Base-by-base conservation (phyloP, 2,888 invertebrate species). In the Elysia crispata region DNA sequence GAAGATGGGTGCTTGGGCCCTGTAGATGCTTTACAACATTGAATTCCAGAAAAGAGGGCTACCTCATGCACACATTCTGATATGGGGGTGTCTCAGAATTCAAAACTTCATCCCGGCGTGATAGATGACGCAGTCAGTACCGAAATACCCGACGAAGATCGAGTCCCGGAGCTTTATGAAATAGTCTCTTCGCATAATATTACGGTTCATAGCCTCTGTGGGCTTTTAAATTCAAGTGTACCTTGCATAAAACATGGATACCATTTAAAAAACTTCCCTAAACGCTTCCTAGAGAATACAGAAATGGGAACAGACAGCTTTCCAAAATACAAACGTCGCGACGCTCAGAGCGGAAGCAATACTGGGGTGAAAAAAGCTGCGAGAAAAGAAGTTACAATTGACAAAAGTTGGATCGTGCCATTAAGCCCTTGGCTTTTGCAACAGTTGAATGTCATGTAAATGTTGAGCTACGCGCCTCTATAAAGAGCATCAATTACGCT, bases 391-490 rank as follows among this genome's bases (percentile, higher is more conserved):
- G 62, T 57, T 54, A n/a, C 57, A 11, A 20, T 77, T 8, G 81
- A 81, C 75, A 78, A 78, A 23, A 30, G 77, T 0, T 60, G 60
- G 15, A 23, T 81, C n/a, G 54, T 54, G 13, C 54, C 54, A 15
- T 54, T 15, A 13, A 54, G 20, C 20, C 54, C 54, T 20, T 54
- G 64, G 23, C 20, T 64, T 18, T n/a, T 64, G 13, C 15, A 23
- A 18, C 64, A 64, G 23, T 20, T 20, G 23, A 15, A 20, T 64
- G 64, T 23, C 64, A 64, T 64, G 64, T 64, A 8, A 64, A 64
- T 64, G 64, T 64, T 64, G 64, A 11, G 23, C 13, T 64, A 11
- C 23, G 64, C 23, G 23, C 64, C 15, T 64, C 64, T 20, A 23
- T 64, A 20, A n/a, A 64, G 23, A 64, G 64, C 23, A 64, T 64